Evolutionary conservation across 2,888 invertebrate species (phyloP).

Genomic region (Parthenolecanium corni): DNA sequence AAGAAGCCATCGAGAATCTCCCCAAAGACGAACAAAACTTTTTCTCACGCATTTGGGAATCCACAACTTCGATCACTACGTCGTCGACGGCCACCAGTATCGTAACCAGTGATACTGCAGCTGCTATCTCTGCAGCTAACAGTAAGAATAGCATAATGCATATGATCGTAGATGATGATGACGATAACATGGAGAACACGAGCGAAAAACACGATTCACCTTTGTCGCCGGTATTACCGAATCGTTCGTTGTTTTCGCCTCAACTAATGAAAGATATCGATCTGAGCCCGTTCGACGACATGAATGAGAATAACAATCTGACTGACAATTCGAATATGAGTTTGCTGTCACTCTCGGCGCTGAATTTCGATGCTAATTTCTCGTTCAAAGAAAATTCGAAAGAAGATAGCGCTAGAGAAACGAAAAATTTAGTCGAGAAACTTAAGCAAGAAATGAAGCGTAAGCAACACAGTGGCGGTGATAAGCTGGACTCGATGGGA

Average conservation of each 20-base stretch:
- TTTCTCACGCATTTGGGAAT: slow-evolving; percentile 2
- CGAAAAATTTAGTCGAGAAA: slow-evolving; percentile 71
- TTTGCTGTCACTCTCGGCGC: background rate
- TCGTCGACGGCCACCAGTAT: background rate
- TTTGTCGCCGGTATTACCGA: background rate
- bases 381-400: slow-evolving; percentile 66
- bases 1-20: slow-evolving; percentile 42
- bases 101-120: background rate
- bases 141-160: too few relatives aligned
- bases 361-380: slow-evolving; percentile 49
- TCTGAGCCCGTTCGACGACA: background rate
- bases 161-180: background rate
- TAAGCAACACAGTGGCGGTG: slow-evolving; percentile 6
- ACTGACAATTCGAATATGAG: background rate
- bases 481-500: background rate
- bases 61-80: background rate
- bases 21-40: slow-evolving; percentile 14
- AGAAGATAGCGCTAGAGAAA: slow-evolving; percentile 72
- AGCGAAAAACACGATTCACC: background rate
- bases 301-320: slow-evolving; percentile 7
- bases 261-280: background rate
- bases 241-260: slow-evolving; percentile 8
- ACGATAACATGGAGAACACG: background rate
- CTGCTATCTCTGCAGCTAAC: background rate
- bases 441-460: slow-evolving; percentile 51